Evolutionary conservation across 2,888 invertebrate species (phyloP).

Genomic region (Synanthedon myopaeformis): DNA sequence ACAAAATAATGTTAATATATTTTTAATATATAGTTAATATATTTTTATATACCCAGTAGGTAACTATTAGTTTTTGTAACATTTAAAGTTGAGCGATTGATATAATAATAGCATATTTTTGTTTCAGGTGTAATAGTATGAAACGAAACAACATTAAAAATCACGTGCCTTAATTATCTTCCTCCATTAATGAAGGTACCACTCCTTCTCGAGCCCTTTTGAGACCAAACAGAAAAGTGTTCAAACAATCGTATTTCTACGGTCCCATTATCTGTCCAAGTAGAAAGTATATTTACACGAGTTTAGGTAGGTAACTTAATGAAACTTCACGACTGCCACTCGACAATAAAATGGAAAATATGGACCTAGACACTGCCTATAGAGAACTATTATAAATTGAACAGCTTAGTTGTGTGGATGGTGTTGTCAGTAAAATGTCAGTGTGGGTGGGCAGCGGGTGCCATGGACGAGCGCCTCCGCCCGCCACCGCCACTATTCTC

Average conservation of each 20-base stretch:
- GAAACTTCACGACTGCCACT: background rate
- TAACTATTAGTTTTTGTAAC: no score
- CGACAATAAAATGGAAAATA: background rate
- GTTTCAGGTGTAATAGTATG: background rate
- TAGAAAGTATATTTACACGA: slow-evolving; percentile 3
- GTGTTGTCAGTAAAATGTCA: slow-evolving; percentile 54
- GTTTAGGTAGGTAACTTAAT: background rate
- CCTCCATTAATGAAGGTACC: slow-evolving; percentile 11
- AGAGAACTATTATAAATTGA: slow-evolving; percentile 3
- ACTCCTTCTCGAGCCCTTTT: background rate
- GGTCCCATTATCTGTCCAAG: slow-evolving; percentile 17
- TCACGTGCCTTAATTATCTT: slow-evolving; percentile 48
- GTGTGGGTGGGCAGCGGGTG: slow-evolving; percentile 63
- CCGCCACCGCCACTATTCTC: slow-evolving; percentile 48
- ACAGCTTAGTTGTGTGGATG: slow-evolving; percentile 44
- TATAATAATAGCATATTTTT: background rate
- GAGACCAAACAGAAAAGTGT: slow-evolving; percentile 2
- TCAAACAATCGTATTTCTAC: slow-evolving; percentile 7
- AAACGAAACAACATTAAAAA: slow-evolving; percentile 4
- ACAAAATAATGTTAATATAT: no score
- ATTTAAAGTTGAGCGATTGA: no score
- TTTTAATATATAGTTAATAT: no score
- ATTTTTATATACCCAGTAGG: no score
- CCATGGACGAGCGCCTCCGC: slow-evolving; percentile 37
- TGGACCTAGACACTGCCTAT: background rate